phyloP scores from a whole-genome alignment of 2,797 vertebrate species.

The Champsocephalus gunnari region DNA sequence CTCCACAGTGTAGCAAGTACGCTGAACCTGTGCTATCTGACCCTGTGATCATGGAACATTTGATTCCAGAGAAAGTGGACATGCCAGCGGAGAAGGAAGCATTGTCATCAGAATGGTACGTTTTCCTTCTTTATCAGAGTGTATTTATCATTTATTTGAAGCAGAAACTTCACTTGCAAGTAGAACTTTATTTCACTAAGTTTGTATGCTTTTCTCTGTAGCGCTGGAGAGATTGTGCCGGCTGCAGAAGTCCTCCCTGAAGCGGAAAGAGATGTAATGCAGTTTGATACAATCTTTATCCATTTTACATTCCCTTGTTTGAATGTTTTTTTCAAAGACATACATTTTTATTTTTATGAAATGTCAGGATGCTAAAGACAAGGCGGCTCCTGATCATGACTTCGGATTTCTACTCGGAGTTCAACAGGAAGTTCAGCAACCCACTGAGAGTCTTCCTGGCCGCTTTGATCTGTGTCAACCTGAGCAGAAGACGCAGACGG shows the following conservation, averaged over 20 bases:
- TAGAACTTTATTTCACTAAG: background rate
- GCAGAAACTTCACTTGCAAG: background rate
- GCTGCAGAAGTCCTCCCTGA: background rate
- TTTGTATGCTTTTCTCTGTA: slow-evolving; percentile 35
- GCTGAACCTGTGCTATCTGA: slow-evolving; percentile 22
- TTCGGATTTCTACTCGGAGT: slow-evolving; percentile 7
- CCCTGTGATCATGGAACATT: slow-evolving; percentile 18
- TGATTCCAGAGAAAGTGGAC: slow-evolving; percentile 13
- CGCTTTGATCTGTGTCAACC: slow-evolving; percentile 1
- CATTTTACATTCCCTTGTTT: background rate
- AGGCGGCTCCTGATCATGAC: background rate
- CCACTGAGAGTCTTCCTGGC: slow-evolving; percentile 20
- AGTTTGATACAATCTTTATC: background rate
- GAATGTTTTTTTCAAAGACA: background rate
- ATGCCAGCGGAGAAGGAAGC: slow-evolving; percentile 45
- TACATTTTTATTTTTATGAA: background rate
- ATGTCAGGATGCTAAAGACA: slow-evolving; percentile 29
- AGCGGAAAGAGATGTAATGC: slow-evolving; percentile 24
- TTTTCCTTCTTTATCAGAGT: background rate
- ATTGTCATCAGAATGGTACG: slow-evolving; percentile 51
- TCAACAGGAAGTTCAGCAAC: background rate
- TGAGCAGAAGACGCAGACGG: slow-evolving; percentile 45
- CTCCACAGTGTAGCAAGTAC: slow-evolving; percentile 60
- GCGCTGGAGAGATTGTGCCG: slow-evolving; percentile 41
- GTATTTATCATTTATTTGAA: background rate